Conservation (phyloP, 2,113 vertebrate species). For the Tretioscincus oriximinensis region DNA sequence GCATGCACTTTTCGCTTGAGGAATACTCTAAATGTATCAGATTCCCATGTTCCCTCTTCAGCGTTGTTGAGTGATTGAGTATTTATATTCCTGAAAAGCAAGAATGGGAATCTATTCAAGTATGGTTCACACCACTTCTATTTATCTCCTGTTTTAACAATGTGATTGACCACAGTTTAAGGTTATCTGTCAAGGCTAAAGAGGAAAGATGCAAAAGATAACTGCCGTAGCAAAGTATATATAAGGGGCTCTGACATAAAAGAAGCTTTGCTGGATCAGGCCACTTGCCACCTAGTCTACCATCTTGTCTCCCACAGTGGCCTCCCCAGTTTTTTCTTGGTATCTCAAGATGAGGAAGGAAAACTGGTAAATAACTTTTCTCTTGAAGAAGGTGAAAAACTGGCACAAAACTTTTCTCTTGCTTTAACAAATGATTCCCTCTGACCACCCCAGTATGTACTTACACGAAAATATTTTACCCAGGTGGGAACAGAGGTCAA, state of each 20-base stretch:
- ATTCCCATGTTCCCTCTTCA: too few species aligned
- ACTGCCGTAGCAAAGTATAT: not conserved
- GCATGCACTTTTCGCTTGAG: too few species aligned
- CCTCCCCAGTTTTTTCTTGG: not conserved
- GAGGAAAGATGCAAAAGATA: not conserved
- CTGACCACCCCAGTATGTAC: not conserved
- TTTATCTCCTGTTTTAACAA: not conserved
- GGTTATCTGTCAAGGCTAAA: not conserved
- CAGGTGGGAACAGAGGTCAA: slow-evolving; percentile 48
- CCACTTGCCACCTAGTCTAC: not conserved
- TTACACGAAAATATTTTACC: slow-evolving; percentile 1
- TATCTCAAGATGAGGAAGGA: not conserved
- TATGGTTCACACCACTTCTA: not conserved
- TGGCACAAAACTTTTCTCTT: not conserved
- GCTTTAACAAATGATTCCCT: rapidly evolving
- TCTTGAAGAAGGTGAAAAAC: not conserved
- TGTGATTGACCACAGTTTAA: not conserved
- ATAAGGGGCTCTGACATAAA: not conserved
- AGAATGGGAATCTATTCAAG: not conserved
- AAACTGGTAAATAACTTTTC: not conserved
- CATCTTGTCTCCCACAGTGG: not conserved
- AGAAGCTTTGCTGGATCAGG: not conserved
- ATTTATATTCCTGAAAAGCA: not conserved
- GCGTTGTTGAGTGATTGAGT: not conserved
- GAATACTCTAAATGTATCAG: too few species aligned